phyloP scores from a whole-genome alignment of 2,113 vertebrate genomes.

The Phocoena phocoena region DNA sequence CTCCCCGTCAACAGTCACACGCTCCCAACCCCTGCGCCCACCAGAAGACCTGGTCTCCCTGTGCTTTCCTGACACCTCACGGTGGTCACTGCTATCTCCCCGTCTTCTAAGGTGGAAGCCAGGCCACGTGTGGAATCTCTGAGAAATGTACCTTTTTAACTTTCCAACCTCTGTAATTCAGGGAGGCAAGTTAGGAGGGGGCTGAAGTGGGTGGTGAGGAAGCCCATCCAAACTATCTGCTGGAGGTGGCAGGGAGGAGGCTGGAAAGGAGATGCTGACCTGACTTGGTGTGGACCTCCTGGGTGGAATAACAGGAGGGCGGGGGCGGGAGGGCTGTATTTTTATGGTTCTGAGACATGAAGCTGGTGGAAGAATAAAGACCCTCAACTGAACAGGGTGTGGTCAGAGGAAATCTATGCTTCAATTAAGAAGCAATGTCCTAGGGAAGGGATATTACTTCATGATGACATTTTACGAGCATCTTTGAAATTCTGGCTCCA shows the following conservation, averaged over 20 bases:
- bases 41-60: not conserved
- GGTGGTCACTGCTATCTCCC: not conserved
- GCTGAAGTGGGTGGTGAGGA: no score
- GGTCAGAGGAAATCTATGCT: not conserved
- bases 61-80: not conserved
- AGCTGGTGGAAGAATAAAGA: not conserved
- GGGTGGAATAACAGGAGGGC: not conserved
- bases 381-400: not conserved
- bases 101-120: not conserved
- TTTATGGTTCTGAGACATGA: not conserved
- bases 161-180: not conserved
- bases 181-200: not conserved
- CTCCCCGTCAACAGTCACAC: not conserved
- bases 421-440: not conserved
- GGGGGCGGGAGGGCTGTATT: not conserved
- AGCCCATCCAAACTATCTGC: not conserved
- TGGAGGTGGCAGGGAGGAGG: fast-evolving
- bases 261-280: fast-evolving
- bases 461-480: not conserved
- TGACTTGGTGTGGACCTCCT: fast-evolving
- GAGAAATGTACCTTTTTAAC: not conserved
- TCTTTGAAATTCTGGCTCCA: not conserved
- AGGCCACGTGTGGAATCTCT: not conserved
- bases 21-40: fast-evolving
- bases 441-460: not conserved